Base-by-base conservation (phyloP, 1,140 invertebrate species). In the Pararge aegeria region DNA sequence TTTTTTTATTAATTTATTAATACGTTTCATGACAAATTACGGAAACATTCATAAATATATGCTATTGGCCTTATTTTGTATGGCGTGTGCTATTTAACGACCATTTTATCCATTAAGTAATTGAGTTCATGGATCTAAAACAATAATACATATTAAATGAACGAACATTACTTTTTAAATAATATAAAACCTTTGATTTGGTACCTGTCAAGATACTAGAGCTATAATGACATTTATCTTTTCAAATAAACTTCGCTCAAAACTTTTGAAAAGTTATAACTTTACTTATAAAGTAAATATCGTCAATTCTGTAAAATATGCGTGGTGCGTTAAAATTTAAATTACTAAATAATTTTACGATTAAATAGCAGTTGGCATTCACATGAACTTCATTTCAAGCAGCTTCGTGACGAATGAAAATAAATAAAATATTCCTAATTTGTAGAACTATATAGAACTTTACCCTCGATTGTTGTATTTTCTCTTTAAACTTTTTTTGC, bases 281-380 rank as follows among this genome's bases (percentile, higher is more conserved):
- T 38, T 40, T 21, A 38, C 19, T 7, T 38, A 4, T 18, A 18
- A 16, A 40, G 1, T 16, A 15, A 40, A 40, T 18, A 18, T 40
- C 38, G 16, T 6, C 15, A 40, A 40, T 18, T 16, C 38, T 16
- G 1, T 16, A 52, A 15, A 37, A 48, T 61, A 72, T 77, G 70
- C 73, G 74, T 81, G 71, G 70, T 77, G 59, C 52, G 52, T 66
- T 55, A 16, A 49, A 61, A 61, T 49, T 64, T 61, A 61, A 46
- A 29, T 20, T 62, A 19, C 21, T n/a, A 50, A 37, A 13, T 1
- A 1, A 34, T 34, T 34, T 12, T 24, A 46, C 6, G 2, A 40
- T n/a, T n/a, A 46, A 30, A 2, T 12, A 27, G 50, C 44, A 64
- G 44, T 55, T 44, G 21, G 13, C 38, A 55, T 27, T 21, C 20